Conservation (phyloP, 1,140 invertebrate genomes). For the Kradibia gibbosae region DNA sequence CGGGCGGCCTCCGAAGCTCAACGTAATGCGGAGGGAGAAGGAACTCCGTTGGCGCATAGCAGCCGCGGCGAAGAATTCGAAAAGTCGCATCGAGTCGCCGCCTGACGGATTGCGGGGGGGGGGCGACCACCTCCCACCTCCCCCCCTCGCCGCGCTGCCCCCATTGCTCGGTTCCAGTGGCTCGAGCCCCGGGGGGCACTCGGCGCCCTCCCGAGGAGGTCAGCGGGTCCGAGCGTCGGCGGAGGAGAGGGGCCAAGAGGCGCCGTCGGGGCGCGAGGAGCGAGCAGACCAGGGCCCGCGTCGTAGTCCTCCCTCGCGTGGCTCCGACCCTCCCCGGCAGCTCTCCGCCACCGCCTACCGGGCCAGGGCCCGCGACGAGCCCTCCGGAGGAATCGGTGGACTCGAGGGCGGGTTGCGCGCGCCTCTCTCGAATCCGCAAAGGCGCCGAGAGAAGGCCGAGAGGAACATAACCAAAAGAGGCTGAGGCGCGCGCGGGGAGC, state of each 20-base stretch:
- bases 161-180: neutral
- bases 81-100: too few relatives aligned
- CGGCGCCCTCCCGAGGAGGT: neutral
- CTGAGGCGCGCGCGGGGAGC: neutral
- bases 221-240: neutral
- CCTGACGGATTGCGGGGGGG: too few relatives aligned
- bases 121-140: too few relatives aligned
- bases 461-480: constrained; percentile 44
- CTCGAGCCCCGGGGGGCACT: neutral
- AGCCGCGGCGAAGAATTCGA: too few relatives aligned
- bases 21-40: too few relatives aligned
- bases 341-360: neutral
- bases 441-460: neutral
- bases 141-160: neutral
- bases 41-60: too few relatives aligned
- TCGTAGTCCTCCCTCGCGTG: neutral
- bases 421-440: neutral
- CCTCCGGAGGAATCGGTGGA: neutral
- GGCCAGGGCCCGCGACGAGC: too few relatives aligned
- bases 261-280: neutral
- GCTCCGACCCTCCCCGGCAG: neutral
- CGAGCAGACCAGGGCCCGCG: neutral
- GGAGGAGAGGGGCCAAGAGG: neutral
- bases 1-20: too few relatives aligned
- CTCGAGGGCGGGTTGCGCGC: neutral